phyloP scores from a whole-genome alignment of 2,113 vertebrate species.

The Platichthys flesus region DNA sequence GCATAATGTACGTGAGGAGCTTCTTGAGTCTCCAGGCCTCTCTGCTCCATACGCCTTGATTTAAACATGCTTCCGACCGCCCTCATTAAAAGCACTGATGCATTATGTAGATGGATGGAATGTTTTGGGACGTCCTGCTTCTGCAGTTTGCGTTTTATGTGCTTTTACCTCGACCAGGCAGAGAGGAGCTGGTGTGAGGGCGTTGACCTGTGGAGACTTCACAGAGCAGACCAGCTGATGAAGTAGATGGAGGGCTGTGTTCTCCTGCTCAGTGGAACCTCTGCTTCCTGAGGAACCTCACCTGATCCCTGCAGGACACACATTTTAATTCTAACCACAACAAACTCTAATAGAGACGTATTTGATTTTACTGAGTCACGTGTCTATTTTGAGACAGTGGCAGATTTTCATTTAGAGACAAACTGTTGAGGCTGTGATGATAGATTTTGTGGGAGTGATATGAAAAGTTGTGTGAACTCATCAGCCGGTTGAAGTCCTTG shows the following conservation, averaged over 20 bases:
- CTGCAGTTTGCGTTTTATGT: background rate
- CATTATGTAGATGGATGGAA: conserved; percentile 44
- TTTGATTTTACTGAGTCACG: no score
- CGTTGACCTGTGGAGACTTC: no score
- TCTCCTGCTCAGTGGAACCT: no score
- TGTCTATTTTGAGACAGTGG: no score
- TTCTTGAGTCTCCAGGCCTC: background rate
- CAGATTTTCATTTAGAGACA: no score
- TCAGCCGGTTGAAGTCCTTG: background rate
- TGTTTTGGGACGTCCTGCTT: background rate
- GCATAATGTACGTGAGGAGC: conserved; percentile 36
- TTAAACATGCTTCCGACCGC: conserved; percentile 11
- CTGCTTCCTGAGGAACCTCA: background rate
- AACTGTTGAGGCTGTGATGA: no score
- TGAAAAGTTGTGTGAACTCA: background rate
- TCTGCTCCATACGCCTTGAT: conserved; percentile 4
- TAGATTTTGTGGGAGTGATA: no score
- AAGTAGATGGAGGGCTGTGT: no score
- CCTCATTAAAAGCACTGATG: conserved; percentile 1
- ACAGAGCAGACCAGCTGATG: no score
- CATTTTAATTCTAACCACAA: no score
- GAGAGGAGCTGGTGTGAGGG: no score
- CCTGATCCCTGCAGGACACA: background rate
- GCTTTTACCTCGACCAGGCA: background rate
- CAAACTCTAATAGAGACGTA: no score